phyloP scores from a whole-genome alignment of 2,113 vertebrate species.

The Chamaea fasciata region DNA sequence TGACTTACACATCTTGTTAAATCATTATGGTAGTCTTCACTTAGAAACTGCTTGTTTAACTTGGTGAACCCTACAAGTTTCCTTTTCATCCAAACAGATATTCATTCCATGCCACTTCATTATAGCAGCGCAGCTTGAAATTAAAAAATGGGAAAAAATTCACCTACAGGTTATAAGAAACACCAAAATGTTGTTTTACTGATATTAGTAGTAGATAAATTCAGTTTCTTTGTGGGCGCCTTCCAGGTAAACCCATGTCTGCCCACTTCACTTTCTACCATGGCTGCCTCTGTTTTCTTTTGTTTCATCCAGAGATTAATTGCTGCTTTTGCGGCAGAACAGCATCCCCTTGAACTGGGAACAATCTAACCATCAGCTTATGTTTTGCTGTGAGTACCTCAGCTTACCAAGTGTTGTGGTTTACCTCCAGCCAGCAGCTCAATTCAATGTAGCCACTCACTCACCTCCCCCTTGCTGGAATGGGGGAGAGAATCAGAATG shows the following conservation, averaged over 20 bases:
- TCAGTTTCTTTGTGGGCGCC: neutral
- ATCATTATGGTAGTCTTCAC: neutral
- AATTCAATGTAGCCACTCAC: fast-evolving
- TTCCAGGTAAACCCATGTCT: neutral
- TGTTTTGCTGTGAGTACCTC: neutral
- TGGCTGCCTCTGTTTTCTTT: neutral
- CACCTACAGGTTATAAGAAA: neutral
- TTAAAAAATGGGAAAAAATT: neutral
- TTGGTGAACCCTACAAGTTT: neutral
- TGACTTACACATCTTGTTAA: neutral
- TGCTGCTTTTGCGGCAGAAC: neutral
- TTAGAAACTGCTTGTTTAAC: neutral
- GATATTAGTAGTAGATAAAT: neutral
- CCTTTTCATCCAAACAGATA: neutral
- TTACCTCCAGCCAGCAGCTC: neutral
- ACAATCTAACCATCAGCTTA: neutral
- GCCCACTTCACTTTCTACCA: neutral
- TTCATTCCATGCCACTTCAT: neutral
- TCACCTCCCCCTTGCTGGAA: neutral
- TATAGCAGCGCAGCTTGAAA: neutral
- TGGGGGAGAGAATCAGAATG: neutral
- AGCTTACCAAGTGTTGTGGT: neutral
- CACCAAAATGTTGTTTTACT: neutral
- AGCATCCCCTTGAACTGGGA: neutral
- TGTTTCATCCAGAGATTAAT: neutral